These are phyloP conservation scores for Lissonota sp. DNA, from an alignment of 2,888 invertebrate species.

Conservation along the genomic window DNA sequence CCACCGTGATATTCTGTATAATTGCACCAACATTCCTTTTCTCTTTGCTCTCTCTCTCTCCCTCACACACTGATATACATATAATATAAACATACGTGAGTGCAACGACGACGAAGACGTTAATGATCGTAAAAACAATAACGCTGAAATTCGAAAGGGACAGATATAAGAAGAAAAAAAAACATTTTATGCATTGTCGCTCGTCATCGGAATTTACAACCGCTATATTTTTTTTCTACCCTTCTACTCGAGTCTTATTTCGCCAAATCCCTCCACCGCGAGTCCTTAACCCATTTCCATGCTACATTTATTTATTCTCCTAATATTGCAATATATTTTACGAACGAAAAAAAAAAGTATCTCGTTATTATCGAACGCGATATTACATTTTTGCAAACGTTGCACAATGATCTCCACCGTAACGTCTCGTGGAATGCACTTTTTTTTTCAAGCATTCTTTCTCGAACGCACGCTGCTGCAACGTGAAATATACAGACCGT, in stretches of 20 bases:
- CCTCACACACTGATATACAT: background rate
- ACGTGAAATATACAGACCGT: slow-evolving; percentile 10
- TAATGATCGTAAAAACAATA: slow-evolving; percentile 26
- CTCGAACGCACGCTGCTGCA: background rate
- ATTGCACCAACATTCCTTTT: slow-evolving; percentile 34
- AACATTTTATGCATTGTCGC: background rate
- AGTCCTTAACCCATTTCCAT: slow-evolving; percentile 8
- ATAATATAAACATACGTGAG: too few species aligned
- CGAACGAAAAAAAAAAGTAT: too few species aligned
- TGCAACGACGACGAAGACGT: slow-evolving; percentile 17
- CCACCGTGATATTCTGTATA: slow-evolving; percentile 44
- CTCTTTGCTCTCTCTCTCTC: slow-evolving; percentile 8
- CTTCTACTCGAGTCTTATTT: background rate
- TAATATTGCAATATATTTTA: background rate
- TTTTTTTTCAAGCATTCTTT: slow-evolving; percentile 11
- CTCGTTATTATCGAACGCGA: slow-evolving; percentile 11
- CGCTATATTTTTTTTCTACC: background rate
- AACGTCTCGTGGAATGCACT: slow-evolving; percentile 17
- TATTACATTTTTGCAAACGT: slow-evolving; percentile 15
- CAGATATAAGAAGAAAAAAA: slow-evolving; percentile 5
- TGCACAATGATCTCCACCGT: slow-evolving; percentile 9
- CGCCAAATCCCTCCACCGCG: background rate
- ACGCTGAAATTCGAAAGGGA: background rate
- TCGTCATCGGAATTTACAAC: slow-evolving; percentile 16
- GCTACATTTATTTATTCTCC: background rate